phyloP scores from a whole-genome alignment of 2,113 vertebrate species.

The Hucho hucho region DNA sequence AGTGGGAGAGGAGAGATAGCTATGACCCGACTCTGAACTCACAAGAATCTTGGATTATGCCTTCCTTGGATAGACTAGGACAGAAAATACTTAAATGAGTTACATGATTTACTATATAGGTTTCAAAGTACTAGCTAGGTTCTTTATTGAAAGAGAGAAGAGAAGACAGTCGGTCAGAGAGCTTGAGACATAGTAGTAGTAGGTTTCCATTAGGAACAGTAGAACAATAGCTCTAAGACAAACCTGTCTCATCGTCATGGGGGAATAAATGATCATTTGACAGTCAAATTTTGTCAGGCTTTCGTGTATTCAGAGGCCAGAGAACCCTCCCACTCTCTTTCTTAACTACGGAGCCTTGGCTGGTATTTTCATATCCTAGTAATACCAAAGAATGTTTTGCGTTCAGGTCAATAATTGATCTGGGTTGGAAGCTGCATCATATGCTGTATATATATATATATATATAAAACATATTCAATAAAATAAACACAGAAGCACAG shows the following conservation, averaged over 20 bases:
- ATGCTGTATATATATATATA: background rate
- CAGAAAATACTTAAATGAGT: constrained; percentile 68
- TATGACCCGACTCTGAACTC: constrained; percentile 76
- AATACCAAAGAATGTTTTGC: background rate
- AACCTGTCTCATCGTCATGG: constrained; percentile 32
- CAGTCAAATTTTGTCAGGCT: constrained; percentile 43
- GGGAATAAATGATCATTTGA: constrained; percentile 38
- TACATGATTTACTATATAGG: constrained; percentile 68
- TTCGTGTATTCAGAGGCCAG: constrained; percentile 7
- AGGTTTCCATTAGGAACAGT: constrained; percentile 41
- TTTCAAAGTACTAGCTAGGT: constrained; percentile 55
- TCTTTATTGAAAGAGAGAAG: constrained; percentile 19
- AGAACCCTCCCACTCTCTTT: constrained; percentile 15
- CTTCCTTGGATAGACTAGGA: constrained; percentile 55
- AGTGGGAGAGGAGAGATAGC: constrained; percentile 71
- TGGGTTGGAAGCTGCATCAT: background rate
- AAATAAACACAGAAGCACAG: no score
- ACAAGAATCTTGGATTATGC: constrained; percentile 67
- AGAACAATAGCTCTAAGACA: constrained; percentile 7
- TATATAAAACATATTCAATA: background rate
- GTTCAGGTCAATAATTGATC: no score
- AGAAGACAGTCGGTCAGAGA: background rate
- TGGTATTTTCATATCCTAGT: background rate
- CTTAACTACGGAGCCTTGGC: constrained; percentile 14
- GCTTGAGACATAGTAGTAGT: constrained; percentile 25